Conservation (phyloP, 2,113 vertebrate genomes). For the Prietella phreatophila region DNA sequence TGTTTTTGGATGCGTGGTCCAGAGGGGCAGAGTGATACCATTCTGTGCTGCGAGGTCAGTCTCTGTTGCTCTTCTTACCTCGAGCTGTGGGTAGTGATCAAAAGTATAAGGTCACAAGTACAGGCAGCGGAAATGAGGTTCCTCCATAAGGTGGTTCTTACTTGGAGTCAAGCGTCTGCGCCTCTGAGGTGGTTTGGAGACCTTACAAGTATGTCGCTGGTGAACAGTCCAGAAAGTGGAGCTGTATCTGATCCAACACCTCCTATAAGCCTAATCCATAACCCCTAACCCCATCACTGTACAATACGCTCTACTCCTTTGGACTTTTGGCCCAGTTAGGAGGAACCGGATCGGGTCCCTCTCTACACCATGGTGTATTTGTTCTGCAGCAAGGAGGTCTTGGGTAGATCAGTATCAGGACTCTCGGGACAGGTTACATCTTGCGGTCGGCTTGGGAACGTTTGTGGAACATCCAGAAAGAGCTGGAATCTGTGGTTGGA, state of each 20-base stretch:
- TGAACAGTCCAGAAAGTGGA: neutral
- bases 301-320: neutral
- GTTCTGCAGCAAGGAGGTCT: neutral
- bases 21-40: neutral
- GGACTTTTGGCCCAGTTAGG: neutral
- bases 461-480: neutral
- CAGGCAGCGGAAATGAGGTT: neutral
- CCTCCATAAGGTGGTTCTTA: neutral
- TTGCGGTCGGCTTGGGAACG: neutral
- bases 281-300: neutral
- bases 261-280: neutral
- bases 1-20: neutral
- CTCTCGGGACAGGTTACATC: neutral
- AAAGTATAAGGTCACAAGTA: too few species aligned
- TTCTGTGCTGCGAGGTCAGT: neutral
- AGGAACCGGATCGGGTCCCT: neutral
- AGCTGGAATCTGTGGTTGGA: neutral
- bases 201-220: neutral
- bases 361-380: neutral
- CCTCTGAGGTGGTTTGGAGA: neutral
- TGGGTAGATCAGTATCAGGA: neutral
- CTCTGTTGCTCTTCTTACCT: neutral
- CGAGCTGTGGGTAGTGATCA: neutral
- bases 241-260: neutral
- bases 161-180: neutral